Conservation (phyloP, 2,797 vertebrate genomes). For the Sebastes aleutianus region DNA sequence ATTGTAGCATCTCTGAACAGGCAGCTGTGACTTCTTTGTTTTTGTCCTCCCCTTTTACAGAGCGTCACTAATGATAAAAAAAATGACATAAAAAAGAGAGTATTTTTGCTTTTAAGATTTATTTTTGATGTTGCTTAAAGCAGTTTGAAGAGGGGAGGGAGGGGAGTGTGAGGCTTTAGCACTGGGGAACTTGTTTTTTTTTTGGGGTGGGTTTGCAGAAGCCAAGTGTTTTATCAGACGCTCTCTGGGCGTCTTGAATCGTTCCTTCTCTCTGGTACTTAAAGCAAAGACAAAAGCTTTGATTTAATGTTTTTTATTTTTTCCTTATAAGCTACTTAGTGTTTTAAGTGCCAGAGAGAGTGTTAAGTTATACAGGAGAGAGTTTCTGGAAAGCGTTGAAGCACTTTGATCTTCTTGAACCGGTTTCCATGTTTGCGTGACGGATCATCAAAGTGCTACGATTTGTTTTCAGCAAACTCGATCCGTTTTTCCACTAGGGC, state of each 20-base stretch:
- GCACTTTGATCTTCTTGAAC: constrained; percentile 40
- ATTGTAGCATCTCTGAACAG: constrained; percentile 82
- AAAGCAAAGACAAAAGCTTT: constrained; percentile 20
- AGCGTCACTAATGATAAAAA: constrained; percentile 39
- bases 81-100: constrained; percentile 41
- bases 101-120: constrained; percentile 62
- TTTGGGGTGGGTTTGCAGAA: constrained; percentile 33
- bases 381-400: constrained; percentile 37
- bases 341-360: constrained; percentile 54
- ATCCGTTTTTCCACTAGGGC: constrained; percentile 26
- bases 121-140: constrained; percentile 58
- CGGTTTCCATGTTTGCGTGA: constrained; percentile 13
- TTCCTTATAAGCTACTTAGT: neutral
- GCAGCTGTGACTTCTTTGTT: constrained; percentile 75
- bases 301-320: neutral
- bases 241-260: constrained; percentile 21
- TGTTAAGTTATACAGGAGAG: neutral
- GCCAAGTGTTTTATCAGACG: constrained; percentile 52
- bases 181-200: constrained; percentile 21
- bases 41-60: constrained; percentile 43
- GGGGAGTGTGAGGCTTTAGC: constrained; percentile 38
- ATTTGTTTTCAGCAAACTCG: constrained; percentile 11
- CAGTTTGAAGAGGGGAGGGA: constrained; percentile 4
- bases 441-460: constrained; percentile 29
- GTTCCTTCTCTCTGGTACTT: constrained; percentile 55